These are phyloP conservation scores for Patella caerulea DNA, from an alignment of 2,888 invertebrate species.

Conservation along the genomic window DNA sequence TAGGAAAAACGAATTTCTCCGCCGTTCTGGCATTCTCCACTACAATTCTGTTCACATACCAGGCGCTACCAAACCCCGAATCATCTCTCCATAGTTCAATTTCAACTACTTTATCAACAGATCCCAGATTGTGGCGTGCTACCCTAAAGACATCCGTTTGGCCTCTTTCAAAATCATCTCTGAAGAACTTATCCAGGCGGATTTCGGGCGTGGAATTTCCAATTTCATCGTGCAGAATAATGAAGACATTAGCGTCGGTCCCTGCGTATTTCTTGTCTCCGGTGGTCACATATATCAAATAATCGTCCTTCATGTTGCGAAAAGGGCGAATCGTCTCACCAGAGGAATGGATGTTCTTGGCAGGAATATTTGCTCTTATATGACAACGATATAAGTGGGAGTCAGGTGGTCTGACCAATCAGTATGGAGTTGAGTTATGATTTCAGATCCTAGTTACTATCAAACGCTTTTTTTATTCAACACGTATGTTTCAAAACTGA, in stretches of 20 bases:
- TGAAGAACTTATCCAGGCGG: slow-evolving; percentile 66
- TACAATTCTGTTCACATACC: slow-evolving; percentile 69
- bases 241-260: slow-evolving; percentile 71
- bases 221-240: slow-evolving; percentile 67
- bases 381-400: too few relatives aligned
- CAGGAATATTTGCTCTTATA: too few relatives aligned
- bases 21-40: slow-evolving; percentile 60
- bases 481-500: too few relatives aligned
- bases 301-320: too few relatives aligned
- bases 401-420: too few relatives aligned
- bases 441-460: too few relatives aligned
- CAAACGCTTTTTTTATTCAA: too few relatives aligned
- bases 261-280: slow-evolving; percentile 71
- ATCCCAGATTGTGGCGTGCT: slow-evolving; percentile 9
- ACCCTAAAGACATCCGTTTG: slow-evolving; percentile 65
- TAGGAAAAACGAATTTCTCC: slow-evolving; percentile 67
- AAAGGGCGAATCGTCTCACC: too few relatives aligned
- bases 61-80: slow-evolving; percentile 67
- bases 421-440: too few relatives aligned
- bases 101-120: slow-evolving; percentile 47
- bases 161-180: slow-evolving; percentile 28
- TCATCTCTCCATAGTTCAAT: slow-evolving; percentile 70
- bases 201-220: slow-evolving; percentile 63
- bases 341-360: too few relatives aligned
- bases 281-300: slow-evolving; percentile 68